phyloP scores from a whole-genome alignment of 2,797 vertebrate genomes.

The Coreius guichenoti region DNA sequence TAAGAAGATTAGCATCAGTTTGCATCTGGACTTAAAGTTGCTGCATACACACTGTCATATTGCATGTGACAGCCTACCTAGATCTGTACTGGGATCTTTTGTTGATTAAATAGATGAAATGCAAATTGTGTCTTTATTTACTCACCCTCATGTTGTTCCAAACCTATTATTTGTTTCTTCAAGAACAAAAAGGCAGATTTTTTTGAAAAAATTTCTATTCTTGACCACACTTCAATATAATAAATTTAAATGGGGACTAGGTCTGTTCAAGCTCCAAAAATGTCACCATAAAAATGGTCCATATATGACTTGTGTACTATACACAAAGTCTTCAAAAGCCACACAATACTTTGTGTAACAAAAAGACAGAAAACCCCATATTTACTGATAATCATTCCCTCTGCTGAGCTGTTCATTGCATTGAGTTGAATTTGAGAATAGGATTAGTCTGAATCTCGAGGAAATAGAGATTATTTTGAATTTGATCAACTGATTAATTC shows the following conservation, averaged over 20 bases:
- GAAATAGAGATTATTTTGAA: not conserved
- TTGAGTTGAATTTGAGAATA: not conserved
- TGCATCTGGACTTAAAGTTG: slow-evolving; percentile 73
- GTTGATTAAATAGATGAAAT: slow-evolving; percentile 12
- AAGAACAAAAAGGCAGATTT: not conserved
- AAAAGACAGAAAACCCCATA: not conserved
- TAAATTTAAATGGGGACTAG: not conserved
- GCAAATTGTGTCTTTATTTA: not conserved
- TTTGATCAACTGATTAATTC: not conserved
- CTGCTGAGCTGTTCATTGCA: not conserved
- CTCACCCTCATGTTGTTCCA: not conserved
- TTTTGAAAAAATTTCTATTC: not conserved
- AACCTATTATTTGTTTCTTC: not conserved
- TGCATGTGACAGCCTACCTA: slow-evolving; percentile 34
- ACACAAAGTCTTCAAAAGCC: not conserved
- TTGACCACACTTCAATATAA: not conserved
- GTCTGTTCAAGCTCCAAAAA: not conserved
- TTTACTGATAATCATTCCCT: not conserved
- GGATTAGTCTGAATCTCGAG: not conserved
- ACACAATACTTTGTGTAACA: not conserved
- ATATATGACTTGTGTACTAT: not conserved
- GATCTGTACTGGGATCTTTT: slow-evolving; percentile 5
- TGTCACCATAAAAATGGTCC: not conserved
- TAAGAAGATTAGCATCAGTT: slow-evolving; percentile 77
- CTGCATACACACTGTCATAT: slow-evolving; percentile 53